phyloP scores from a whole-genome alignment of 2,888 invertebrate species.

The Calliphora vomitoria region DNA sequence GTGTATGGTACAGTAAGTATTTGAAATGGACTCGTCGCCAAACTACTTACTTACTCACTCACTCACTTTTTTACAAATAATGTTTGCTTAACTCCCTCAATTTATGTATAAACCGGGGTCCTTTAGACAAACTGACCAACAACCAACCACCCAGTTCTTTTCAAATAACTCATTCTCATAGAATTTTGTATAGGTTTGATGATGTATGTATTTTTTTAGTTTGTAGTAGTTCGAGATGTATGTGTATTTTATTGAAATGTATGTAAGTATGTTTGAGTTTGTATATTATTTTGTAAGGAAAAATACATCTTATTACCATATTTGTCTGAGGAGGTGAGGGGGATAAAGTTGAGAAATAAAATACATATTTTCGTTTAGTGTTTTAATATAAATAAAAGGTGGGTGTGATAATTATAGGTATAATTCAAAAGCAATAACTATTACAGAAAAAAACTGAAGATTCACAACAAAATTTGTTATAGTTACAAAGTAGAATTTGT shows the following conservation, averaged over 20 bases:
- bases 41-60: constrained; percentile 61
- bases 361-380: constrained; percentile 37
- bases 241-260: too few relatives aligned
- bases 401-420: neutral
- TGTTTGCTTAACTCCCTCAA: constrained; percentile 63
- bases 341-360: constrained; percentile 19
- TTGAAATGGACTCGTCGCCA: constrained; percentile 72
- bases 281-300: constrained; percentile 19
- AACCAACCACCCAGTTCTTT: constrained; percentile 42
- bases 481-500: too few relatives aligned
- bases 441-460: too few relatives aligned
- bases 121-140: constrained; percentile 46
- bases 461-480: too few relatives aligned
- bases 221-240: constrained; percentile 27
- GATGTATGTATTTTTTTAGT: constrained; percentile 34
- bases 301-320: constrained; percentile 70
- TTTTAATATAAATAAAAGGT: constrained; percentile 8
- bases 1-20: constrained; percentile 45
- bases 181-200: constrained; percentile 3
- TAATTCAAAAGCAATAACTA: neutral
- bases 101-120: constrained; percentile 47
- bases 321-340: constrained; percentile 35
- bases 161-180: constrained; percentile 40
- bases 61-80: constrained; percentile 34
- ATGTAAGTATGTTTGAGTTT: neutral